Evolutionary conservation across 2,113 vertebrate species (phyloP), one percentile per base, ranked within the genome.

Genomic region (Archilochus colubris): DNA sequence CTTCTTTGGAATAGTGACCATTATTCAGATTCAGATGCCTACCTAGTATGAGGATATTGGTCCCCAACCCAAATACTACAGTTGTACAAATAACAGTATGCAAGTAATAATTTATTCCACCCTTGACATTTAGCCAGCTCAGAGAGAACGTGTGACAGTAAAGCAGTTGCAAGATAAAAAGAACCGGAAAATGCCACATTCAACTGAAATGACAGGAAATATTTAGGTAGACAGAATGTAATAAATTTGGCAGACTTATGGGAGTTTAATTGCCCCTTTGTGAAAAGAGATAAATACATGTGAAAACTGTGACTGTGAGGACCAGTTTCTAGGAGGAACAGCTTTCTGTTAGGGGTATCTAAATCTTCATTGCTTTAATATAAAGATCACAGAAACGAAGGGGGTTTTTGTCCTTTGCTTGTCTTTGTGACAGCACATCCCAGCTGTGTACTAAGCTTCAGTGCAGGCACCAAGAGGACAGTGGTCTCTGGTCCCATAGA

Each of bases 151-250:
- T 91, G 86, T 96, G 92, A 94, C 89, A 94, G 96, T 93, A 93
- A 89, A 92, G 88, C 64, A 91, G 91, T 79, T 78, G 83, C 33
- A 95, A 96, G 94, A 96, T 88, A 95, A 96, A 96, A 93, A 93
- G 95, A 96, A 96, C 76, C 25, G 4, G 96, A 96, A 96, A 96
- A 96, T 95, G 94, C 94, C 95, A 96, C 91, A 89, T 93, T 96
- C 88, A 93, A 93, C 61, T 94, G 64, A 95, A 95, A 93, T 95
- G 94, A 95, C 94, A 97, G 79, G 94, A 96, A 95, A 94, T 96
- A 94, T 91, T 95, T 95, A 94, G 91, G 93, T 82, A 95, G 95
- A 83, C 87, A 94, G 88, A 96, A 91, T 86, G 76, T 83, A 96
- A 93, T 95, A 96, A 95, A 95, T 95, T 95, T 94, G 91, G 89